A percentile compares a stretch with the other conserved stretches of the same genome.
Evolutionary conservation across 1,140 invertebrate genomes (phyloP).

Genomic region (Drosophila leontia): DNA sequence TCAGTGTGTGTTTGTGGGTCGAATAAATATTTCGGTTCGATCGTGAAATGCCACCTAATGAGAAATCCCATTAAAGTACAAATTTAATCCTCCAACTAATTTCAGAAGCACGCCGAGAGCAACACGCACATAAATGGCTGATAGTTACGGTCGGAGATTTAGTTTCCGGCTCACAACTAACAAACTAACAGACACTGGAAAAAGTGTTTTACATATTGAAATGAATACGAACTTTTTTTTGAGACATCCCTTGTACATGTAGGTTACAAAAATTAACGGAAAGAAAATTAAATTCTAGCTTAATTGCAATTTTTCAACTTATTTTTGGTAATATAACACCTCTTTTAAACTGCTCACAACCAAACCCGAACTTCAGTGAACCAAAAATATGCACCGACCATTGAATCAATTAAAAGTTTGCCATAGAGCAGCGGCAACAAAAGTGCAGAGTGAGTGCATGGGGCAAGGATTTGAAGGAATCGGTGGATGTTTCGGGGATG

Average conservation of each 20-base stretch:
- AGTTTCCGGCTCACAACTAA: slow-evolving; percentile 34
- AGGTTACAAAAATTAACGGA: neutral
- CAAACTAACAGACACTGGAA: neutral
- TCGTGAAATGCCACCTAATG: slow-evolving; percentile 59
- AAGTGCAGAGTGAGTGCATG: slow-evolving; percentile 13
- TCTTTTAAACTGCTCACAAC: slow-evolving; percentile 1
- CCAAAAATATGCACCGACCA: slow-evolving; percentile 61
- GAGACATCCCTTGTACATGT: too few species aligned
- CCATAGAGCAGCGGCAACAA: slow-evolving; percentile 34
- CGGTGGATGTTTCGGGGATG: neutral
- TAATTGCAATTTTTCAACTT: neutral
- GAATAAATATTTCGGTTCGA: slow-evolving; percentile 46
- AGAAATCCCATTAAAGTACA: slow-evolving; percentile 65
- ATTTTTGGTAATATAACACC: neutral
- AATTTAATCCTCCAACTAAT: slow-evolving; percentile 75
- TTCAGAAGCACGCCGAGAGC: slow-evolving; percentile 49
- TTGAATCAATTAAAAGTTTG: slow-evolving; percentile 80
- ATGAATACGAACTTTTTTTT: neutral
- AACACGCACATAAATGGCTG: slow-evolving; percentile 39
- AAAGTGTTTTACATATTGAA: neutral
- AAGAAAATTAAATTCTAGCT: neutral
- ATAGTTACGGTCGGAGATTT: slow-evolving; percentile 44
- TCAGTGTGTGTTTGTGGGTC: neutral
- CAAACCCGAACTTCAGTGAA: slow-evolving; percentile 12
- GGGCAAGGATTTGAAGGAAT: slow-evolving; percentile 7